Base-by-base conservation (phyloP, 2,888 invertebrate species). In the Geophilus truncorum region DNA sequence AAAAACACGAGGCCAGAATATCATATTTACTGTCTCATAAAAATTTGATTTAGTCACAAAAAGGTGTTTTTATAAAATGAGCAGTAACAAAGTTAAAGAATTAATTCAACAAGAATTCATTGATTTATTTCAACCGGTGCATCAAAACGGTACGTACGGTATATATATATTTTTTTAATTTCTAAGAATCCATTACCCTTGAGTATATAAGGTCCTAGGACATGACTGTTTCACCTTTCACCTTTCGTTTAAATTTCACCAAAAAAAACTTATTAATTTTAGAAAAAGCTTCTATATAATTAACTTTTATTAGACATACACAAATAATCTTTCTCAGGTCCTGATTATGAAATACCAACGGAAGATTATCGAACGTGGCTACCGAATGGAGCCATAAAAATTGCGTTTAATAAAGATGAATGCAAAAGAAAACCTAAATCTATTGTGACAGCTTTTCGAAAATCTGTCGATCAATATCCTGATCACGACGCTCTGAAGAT, bases 401-500 rank as follows among this genome's bases (percentile, higher is more conserved):
- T 32, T 32, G 32, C 4, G 9, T 32, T 32, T 9, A 32, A 32
- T 9, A 32, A 32, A 32, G 32, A 32, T 9, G 9, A 4, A 6
- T 32, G 4, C 32, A 9, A 32, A 6, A 32, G 32, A 32, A 32
- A 32, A 32, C 32, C 76, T 23, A 25, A 78, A n/a, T 94, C 95
- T 0, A 90, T 95, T 40, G 94, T 94, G 15, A 92, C 93, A 30
- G 86, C 93, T 18, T 87, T 95, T n/a, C 90, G 88, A 83, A 90
- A 90, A 82, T 90, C 90, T 0, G 92, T 90, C 0, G 90, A 90
- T 77, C 89, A 91, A 82, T 92, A 91, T 86, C 91, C 93, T 0
- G 90, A 93, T 84, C 88, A 88, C 10, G 86, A 90, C 18, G 95
- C 95, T 0, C 85, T 95, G 80, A 90, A 90, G 10, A 90, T 91